Base-by-base conservation (phyloP, 2,113 vertebrate species). In the Paralichthys olivaceus region DNA sequence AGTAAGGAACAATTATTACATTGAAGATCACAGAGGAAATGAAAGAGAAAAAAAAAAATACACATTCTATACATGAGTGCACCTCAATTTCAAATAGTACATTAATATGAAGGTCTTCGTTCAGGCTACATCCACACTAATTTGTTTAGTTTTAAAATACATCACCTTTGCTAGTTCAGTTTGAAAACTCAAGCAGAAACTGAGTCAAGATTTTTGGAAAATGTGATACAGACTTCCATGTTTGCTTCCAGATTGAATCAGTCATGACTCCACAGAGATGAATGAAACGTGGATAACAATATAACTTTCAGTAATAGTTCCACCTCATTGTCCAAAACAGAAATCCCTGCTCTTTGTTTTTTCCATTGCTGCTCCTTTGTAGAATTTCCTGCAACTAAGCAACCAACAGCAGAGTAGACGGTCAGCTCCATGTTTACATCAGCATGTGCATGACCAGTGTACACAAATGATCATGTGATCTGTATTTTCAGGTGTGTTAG, bases 91-190 rank as follows among this genome's bases (percentile, higher is more conserved):
- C 59, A 83, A 53, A 72, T 53, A 80, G 64, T 23, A 25, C 5
- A 2, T 3, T 62, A 83, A 60, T 17, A 83, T 65, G 73, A 87
- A 78, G 73, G 69, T 90, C 72, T 84, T 78, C 72, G 79, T 89
- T 88, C 60, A 85, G 13, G 23, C 22, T 25, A 55, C 22, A 55
- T 15, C 53, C 1, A 55, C 53, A 55, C 9, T 40, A 2, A 40
- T 40, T 12, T 40, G 11, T 40, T 40, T 11, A 40, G 37, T 40
- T 40, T 40, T 40, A 40, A 40, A 3, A 40, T 13, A 22, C 6
- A 22, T 20, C 51, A 53, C 8, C 7, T 22, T 8, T n/a, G n/a
- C n/a, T 22, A 53, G 11, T n/a, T 25, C n/a, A 23, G 3, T 23
- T 11, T 11, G n/a, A 22, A 53, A 20, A 15, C n/a, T 53, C 25